Evolutionary conservation across 2,113 vertebrate genomes (phyloP).

Genomic region (Sebastes schlegelii): DNA sequence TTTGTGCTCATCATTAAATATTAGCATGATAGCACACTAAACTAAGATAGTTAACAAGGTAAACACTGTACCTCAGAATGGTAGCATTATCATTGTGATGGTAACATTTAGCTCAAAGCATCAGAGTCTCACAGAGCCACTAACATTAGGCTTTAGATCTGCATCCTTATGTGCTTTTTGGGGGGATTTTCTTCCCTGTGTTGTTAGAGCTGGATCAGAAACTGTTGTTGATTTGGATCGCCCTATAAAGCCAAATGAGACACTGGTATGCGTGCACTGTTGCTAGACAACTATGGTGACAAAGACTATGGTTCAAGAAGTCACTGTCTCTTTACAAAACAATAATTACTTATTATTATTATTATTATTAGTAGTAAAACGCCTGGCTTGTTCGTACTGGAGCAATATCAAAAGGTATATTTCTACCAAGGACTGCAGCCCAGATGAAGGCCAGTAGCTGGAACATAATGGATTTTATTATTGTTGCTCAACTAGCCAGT

Average conservation of each 20-base stretch:
- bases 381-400: background rate
- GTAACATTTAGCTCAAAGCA: too few species aligned
- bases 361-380: too few species aligned
- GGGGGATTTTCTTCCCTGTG: too few species aligned
- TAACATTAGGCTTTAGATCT: background rate
- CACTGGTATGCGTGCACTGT: background rate
- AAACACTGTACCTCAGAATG: too few species aligned
- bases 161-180: background rate
- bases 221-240: background rate
- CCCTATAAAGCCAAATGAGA: constrained; percentile 4
- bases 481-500: background rate
- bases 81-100: too few species aligned
- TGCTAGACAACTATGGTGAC: constrained; percentile 5
- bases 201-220: background rate
- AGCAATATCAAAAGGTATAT: constrained; percentile 3
- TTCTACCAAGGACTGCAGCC: background rate
- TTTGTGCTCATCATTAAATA: too few species aligned
- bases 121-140: background rate
- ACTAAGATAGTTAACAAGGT: too few species aligned
- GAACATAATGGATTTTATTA: constrained; percentile 26
- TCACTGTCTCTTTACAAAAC: background rate
- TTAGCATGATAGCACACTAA: too few species aligned
- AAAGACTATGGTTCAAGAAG: constrained; percentile 9
- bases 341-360: too few species aligned
- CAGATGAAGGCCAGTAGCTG: background rate